Base-by-base conservation (phyloP, 2,888 invertebrate genomes). In the Folsomia candida region DNA sequence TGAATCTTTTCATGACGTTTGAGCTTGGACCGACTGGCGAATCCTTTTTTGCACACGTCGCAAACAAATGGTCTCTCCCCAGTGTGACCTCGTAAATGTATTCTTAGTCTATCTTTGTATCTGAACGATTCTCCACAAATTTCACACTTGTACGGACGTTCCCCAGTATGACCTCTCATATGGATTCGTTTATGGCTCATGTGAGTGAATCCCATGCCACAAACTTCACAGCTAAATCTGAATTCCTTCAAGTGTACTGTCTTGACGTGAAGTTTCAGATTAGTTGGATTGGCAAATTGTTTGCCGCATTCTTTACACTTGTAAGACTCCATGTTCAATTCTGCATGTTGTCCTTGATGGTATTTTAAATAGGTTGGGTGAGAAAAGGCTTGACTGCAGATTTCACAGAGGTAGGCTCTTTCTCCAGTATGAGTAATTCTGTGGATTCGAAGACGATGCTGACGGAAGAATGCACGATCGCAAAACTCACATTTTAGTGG, bases 341-440 rank as follows among this genome's bases (percentile, higher is more conserved):
- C 75, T 18, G 69, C 69, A 27, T 75, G 75, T 14, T 67, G 64
- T 1, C 73, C 73, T 60, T 75, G 75, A 25, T 75, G 75, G 26
- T 75, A 75, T 26, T 69, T 68, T 18, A 75, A 59, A 60, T 75
- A 75, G 1, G 75, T 67, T 6, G 75, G 75, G 51, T 75, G 75
- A 51, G 62, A 61, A 26, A 75, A 73, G 0, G 75, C 67, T 27
- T 73, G 69, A n/a, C 71, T 68, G 29, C 75, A 75, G 11, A 75
- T 71, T 64, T 75, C 75, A 28, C 75, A 75, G 2, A 73, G 29
- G 29, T 75, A 75, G 0, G 73, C 68, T n/a, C 64, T 69, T 60
- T 73, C 75, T 18, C 73, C 73, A 9, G 75, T 73, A 27, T 75
- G 75, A n/a, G 47, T 61, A 14, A 71, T 71, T 28, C 51, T 61